Evolutionary conservation across 2,797 vertebrate species (phyloP), one percentile per base, ranked within the genome.

Genomic region (Anguilla megastoma): DNA sequence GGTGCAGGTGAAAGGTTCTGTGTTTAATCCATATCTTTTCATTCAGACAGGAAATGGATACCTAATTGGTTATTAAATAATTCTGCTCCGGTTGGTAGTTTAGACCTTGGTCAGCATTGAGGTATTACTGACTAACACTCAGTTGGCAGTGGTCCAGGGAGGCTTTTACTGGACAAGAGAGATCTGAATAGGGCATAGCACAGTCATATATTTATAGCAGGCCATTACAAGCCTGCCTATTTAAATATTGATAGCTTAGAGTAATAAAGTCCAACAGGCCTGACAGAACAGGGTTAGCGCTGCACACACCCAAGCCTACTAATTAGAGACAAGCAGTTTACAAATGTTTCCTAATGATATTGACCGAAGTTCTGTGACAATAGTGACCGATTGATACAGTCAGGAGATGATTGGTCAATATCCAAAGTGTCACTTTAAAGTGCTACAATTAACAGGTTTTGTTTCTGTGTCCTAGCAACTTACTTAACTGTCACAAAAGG

Each of bases 201-300:
- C 16, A 74, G 85, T 90, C 83, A 91, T 89, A 93, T 92, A 92
- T 93, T 92, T 91, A 92, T 92, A 88, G 90, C 83, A 48, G 2
- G 85, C 89, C 91, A 91, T 91, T 92, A 91, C 87, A 89, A 82
- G 89, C 86, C 90, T 87, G 85, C 82, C 89, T 85, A 88, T 91
- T 92, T 92, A 89, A 90, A 89, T 85, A 92, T 92, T 92, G 90
- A 93, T 92, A 56, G 80, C 82, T 69, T 58, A 54, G 69, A 86
- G 58, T 91, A 88, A 90, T 85, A 86, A 90, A 60, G 45, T 80
- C 63, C 88, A 45, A 66, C 87, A 45, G 85, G 90, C 86, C 87
- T 30, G 33, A 48, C 54, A 56, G 21, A 58, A 87, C 82, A 89
- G 63, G 86, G 85, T 84, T 56, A 30, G 6, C 3, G 71, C 18